Base-by-base conservation (phyloP, 2,888 invertebrate species). In the Hirtodrosophila cameraria region DNA sequence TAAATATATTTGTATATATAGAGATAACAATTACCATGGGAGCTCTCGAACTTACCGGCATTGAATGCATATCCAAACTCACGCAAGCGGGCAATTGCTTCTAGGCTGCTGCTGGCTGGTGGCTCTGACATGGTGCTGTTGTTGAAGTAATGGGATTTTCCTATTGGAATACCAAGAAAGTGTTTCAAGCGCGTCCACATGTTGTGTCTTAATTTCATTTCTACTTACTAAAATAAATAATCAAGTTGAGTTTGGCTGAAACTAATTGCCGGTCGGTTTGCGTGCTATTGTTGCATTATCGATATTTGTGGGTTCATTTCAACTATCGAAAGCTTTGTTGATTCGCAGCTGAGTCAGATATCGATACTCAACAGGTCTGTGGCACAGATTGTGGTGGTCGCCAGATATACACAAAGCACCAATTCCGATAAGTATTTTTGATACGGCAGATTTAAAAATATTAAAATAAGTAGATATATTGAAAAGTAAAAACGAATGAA, bases 51-150 rank as follows among this genome's bases (percentile, higher is more conserved):
- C 18, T 58, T 15, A 50, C 89, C 73, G n/a, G 54, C 61, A 62
- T 89, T 88, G n/a, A 89, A 89, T 2, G 81, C 88, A 57, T 88
- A 89, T 30, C 79, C 79, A 8, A 85, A 52, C 4, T 75, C 41
- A 12, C 50, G 35, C 15, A 71, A 15, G 6, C 41, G 49, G 3
- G 69, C 41, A 12, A 54, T 54, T 13, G 70, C 74, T 43, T 68
- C 30, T 11, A 46, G 36, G 12, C 57, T 43, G 31, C 18, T 68
- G 13, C 13, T 53, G 5, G 30, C 15, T 1, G 11, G 5, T 5
- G 12, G 11, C 1, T 62, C 49, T 13, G 31, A 1, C 70, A 74
- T 74, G 9, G 3, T 28, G 0, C 2, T 6, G 1, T 0, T 27
- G 11, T 4, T 2, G 8, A n/a, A 31, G 6, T 4, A 28, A 1